Evolutionary conservation across 2,113 vertebrate genomes (phyloP).

Genomic region (Baryphthengus martii): DNA sequence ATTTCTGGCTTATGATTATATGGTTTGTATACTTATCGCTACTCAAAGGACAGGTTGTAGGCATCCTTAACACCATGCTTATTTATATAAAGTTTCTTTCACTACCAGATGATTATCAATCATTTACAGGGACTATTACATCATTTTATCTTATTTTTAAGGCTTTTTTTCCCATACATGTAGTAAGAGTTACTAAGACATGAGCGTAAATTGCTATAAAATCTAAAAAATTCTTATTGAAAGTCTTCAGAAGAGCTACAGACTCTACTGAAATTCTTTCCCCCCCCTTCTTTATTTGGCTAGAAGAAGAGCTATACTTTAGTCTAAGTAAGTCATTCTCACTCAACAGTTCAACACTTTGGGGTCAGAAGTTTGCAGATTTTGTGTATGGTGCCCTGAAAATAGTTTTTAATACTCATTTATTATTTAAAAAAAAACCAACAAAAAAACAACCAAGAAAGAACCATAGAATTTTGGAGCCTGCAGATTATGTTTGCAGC

Average conservation of each 20-base stretch:
- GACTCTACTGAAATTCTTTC: background rate
- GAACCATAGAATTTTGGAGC: background rate
- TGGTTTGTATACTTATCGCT: background rate
- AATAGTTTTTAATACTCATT: background rate
- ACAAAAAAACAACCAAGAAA: background rate
- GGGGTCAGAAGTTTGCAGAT: background rate
- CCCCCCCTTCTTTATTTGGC: background rate
- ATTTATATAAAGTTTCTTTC: background rate
- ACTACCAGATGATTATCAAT: background rate
- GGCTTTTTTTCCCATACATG: background rate
- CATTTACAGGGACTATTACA: background rate
- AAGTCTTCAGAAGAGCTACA: background rate
- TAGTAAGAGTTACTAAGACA: background rate
- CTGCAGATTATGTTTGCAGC: background rate
- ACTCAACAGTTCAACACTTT: background rate
- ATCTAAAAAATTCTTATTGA: background rate
- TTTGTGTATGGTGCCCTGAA: background rate
- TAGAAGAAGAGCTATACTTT: background rate
- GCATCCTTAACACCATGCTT: background rate
- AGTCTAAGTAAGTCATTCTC: background rate
- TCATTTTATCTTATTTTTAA: background rate
- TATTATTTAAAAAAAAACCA: background rate
- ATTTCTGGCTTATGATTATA: background rate
- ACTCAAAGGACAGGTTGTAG: background rate
- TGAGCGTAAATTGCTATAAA: background rate